These are phyloP conservation scores for Laupala kohalensis DNA, from an alignment of 1,140 invertebrate genomes.

Conservation along the genomic window DNA sequence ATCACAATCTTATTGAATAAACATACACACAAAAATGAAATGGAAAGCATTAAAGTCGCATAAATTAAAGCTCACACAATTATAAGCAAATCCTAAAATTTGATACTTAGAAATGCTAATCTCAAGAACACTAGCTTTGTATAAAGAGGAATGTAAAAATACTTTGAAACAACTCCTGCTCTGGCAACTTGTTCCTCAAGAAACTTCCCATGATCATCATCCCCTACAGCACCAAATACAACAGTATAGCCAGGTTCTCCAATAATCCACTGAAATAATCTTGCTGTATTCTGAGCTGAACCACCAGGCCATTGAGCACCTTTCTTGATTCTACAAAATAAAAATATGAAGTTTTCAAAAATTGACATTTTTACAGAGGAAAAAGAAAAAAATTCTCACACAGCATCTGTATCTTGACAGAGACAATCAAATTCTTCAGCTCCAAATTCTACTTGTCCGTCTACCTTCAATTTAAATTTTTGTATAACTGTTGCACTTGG, in stretches of 20 bases:
- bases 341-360: background rate
- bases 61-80: too few species aligned
- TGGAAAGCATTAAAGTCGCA: too few species aligned
- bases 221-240: slow-evolving; percentile 34
- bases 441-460: slow-evolving; percentile 34
- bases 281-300: slow-evolving; percentile 35
- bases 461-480: slow-evolving; percentile 37
- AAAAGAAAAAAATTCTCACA: slow-evolving; percentile 17
- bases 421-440: slow-evolving; percentile 26
- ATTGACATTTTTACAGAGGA: background rate
- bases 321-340: slow-evolving; percentile 17
- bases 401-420: slow-evolving; percentile 21
- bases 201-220: slow-evolving; percentile 29
- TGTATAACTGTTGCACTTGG: slow-evolving; percentile 33
- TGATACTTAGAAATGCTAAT: too few species aligned
- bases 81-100: too few species aligned
- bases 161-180: too few species aligned
- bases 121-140: too few species aligned
- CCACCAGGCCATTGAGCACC: slow-evolving; percentile 30
- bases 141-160: too few species aligned
- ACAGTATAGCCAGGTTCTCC: slow-evolving; percentile 23
- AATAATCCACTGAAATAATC: slow-evolving; percentile 37
- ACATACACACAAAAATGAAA: too few species aligned
- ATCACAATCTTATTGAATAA: too few species aligned
- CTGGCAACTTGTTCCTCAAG: slow-evolving; percentile 28